Evolutionary conservation across 2,888 invertebrate species (phyloP).

Genomic region (Brenthis daphne): DNA sequence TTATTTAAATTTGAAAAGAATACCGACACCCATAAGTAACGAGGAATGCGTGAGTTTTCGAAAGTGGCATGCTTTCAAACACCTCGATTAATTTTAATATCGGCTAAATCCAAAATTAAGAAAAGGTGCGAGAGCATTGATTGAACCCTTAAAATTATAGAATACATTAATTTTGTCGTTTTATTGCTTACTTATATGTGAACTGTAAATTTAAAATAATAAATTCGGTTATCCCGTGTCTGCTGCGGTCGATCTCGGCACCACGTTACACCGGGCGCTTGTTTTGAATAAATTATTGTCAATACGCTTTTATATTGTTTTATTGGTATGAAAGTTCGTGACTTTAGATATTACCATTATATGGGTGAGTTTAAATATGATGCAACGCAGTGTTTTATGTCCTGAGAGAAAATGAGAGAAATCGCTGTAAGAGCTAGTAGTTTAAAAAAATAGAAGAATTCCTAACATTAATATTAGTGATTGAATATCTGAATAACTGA

Average conservation of each 20-base stretch:
- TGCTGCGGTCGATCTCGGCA: constrained; percentile 33
- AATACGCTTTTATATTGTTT: constrained; percentile 77
- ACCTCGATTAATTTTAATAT: constrained; percentile 38
- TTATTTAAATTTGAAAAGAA: constrained; percentile 36
- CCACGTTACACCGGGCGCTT: constrained; percentile 43
- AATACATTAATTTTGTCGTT: constrained; percentile 43
- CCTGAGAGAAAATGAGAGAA: constrained; percentile 27
- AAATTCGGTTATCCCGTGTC: constrained; percentile 38
- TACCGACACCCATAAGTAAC: constrained; percentile 22
- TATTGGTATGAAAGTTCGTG: constrained; percentile 71
- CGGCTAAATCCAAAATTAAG: constrained; percentile 36
- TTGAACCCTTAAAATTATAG: constrained; percentile 43
- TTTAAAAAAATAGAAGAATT: too few species aligned
- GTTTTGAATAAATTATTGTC: constrained; percentile 75
- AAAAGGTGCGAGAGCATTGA: constrained; percentile 43
- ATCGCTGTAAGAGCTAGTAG: too few species aligned
- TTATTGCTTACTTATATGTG: constrained; percentile 38
- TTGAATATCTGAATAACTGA: too few species aligned
- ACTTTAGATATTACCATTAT: constrained; percentile 62
- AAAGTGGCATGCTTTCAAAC: constrained; percentile 37
- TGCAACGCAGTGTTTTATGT: constrained; percentile 56
- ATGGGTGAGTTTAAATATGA: constrained; percentile 54
- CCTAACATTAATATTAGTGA: too few species aligned
- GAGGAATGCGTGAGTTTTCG: constrained; percentile 37
- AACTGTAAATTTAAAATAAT: constrained; percentile 31